Percentiles rank a stretch among this genome's conserved stretches.
Evolutionary conservation across 2,797 vertebrate genomes (phyloP).

Genomic region (Chrosomus eos): DNA sequence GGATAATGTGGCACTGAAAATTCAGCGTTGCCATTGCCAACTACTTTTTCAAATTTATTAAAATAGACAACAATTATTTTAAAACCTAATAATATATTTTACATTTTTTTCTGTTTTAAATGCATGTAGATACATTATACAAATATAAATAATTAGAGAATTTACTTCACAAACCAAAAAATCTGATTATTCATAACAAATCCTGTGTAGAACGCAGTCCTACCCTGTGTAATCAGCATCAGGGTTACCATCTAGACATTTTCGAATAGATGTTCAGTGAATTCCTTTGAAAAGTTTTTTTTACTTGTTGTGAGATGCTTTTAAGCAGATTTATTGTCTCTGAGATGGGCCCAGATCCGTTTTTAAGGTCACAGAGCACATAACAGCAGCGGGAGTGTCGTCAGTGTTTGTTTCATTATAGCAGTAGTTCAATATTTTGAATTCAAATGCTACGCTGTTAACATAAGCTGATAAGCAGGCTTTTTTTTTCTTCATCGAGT

Average conservation of each 20-base stretch:
- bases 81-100: not conserved
- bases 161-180: not conserved
- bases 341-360: slow-evolving; percentile 7
- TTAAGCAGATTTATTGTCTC: slow-evolving; percentile 20
- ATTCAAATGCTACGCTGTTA: slow-evolving; percentile 21
- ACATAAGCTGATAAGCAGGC: slow-evolving; percentile 35
- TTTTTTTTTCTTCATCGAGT: not conserved
- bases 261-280: not conserved
- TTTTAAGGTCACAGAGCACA: slow-evolving; percentile 27
- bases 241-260: not conserved
- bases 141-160: not conserved
- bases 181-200: not conserved
- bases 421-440: slow-evolving; percentile 38
- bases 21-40: not conserved
- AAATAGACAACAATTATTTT: not conserved
- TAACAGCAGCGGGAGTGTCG: slow-evolving; percentile 7
- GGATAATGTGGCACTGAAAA: not conserved
- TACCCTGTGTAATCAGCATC: not conserved
- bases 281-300: slow-evolving; percentile 6
- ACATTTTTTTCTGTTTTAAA: not conserved
- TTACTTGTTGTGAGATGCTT: not conserved
- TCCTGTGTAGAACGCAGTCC: not conserved
- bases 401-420: slow-evolving; percentile 27
- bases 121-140: not conserved
- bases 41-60: not conserved